Conservation (phyloP, 2,888 invertebrate species). For the Notodonta dromedarius region DNA sequence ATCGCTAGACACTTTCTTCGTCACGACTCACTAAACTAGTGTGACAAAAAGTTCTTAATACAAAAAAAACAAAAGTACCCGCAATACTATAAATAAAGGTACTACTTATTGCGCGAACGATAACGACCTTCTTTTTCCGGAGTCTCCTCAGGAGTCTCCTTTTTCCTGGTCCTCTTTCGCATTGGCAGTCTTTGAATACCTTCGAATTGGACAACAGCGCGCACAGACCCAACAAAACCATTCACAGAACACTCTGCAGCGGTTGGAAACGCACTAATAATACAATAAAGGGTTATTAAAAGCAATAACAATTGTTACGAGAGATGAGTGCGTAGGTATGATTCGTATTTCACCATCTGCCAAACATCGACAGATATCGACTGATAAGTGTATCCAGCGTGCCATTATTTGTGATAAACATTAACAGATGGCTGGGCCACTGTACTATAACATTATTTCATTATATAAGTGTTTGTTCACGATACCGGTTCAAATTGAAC, state of each 20-base stretch:
- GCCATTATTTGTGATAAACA: slow-evolving; percentile 74
- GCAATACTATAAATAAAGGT: slow-evolving; percentile 19
- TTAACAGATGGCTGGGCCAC: slow-evolving; percentile 65
- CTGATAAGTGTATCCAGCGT: slow-evolving; percentile 64
- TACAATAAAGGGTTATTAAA: slow-evolving; percentile 32
- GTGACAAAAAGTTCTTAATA: slow-evolving; percentile 20
- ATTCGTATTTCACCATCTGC: slow-evolving; percentile 64
- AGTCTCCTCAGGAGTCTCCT: slow-evolving; percentile 69
- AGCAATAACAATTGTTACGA: slow-evolving; percentile 47
- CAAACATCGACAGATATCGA: slow-evolving; percentile 65
- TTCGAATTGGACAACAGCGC: slow-evolving; percentile 75
- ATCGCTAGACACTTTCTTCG: slow-evolving; percentile 6
- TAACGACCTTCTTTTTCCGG: slow-evolving; percentile 59
- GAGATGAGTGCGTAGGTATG: slow-evolving; percentile 51
- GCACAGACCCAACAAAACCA: slow-evolving; percentile 71
- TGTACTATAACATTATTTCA: slow-evolving; percentile 51
- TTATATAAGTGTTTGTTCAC: slow-evolving; percentile 58
- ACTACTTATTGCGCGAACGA: slow-evolving; percentile 14
- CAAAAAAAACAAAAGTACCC: slow-evolving; percentile 36
- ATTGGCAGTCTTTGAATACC: slow-evolving; percentile 76
- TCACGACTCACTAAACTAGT: slow-evolving; percentile 16
- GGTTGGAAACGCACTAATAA: slow-evolving; percentile 6
- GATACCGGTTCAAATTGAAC: slow-evolving; percentile 51
- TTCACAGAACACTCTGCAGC: slow-evolving; percentile 44
- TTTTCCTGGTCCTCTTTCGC: slow-evolving; percentile 82